Evolutionary conservation across 2,797 vertebrate species (phyloP), one percentile per base, ranked within the genome.

Genomic region (Sciaenops ocellatus): DNA sequence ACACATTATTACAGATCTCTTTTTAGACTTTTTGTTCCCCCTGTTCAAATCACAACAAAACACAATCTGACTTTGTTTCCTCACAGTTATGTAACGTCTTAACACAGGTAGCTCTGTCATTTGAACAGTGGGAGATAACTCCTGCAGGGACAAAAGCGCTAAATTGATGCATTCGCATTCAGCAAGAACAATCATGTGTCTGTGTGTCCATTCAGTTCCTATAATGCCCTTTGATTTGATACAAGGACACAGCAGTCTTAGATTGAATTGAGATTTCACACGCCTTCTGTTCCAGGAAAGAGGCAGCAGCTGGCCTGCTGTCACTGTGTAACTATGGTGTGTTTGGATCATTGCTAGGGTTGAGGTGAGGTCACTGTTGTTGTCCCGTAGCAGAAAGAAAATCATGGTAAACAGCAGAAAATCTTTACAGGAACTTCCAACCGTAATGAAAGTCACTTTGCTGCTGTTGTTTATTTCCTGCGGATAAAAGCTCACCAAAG

Each of bases 301-400:
- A 86, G 78, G 76, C 60, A 85, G 90, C 94, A 94, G 93, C 94
- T 93, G 93, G 90, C 77, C 74, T 28, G 62, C 84, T 89, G 89
- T 93, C 88, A 89, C 78, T 57, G 71, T 65, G 67, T 69, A 69
- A 79, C 84, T 78, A 50, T 57, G 60, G 80, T 42, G 83, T 52
- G 77, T 82, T 73, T 83, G 80, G 64, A 62, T 85, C 73, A 71
- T 57, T 50, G 26, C 69, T 64, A 42, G 83, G 76, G 87, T 83
- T 80, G 77, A 88, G 46, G 28, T 5, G 30, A 87, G 89, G 87
- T 87, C 82, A 83, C 42, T 41, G 66, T 18, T 38, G 28, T 38
- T 22, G 48, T 68, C 78, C 73, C 30, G 4, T 6, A 46, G 62
- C 65, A 77, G 52, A 70, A 61, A 85, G 18, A 22, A 80, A 85